phyloP scores from a whole-genome alignment of 2,888 invertebrate species.

The Spilarctia lutea region DNA sequence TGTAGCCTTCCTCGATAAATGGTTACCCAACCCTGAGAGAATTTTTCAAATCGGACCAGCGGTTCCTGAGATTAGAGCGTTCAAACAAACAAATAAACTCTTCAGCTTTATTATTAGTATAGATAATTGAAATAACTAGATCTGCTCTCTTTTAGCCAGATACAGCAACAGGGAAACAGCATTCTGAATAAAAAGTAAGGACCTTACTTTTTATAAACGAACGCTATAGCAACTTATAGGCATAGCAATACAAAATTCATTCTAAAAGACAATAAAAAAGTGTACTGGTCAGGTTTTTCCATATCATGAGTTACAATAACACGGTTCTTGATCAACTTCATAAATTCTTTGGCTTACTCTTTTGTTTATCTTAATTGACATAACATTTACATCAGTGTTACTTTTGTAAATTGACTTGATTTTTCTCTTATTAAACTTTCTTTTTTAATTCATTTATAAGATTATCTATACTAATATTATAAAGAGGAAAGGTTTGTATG shows the following conservation, averaged over 20 bases:
- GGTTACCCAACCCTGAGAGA: too few relatives aligned
- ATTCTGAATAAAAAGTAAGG: not conserved
- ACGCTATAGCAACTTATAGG: too few relatives aligned
- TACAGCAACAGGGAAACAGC: rapidly evolving
- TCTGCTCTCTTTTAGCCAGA: not conserved
- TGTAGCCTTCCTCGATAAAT: too few relatives aligned
- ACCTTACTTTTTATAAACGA: too few relatives aligned
- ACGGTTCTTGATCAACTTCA: not conserved
- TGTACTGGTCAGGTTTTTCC: not conserved
- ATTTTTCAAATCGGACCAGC: too few relatives aligned
- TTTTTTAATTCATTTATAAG: not conserved
- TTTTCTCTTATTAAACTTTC: not conserved
- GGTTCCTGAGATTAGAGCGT: too few relatives aligned
- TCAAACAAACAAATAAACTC: too few relatives aligned
- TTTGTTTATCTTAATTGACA: not conserved
- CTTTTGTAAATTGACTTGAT: not conserved
- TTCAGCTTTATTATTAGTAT: too few relatives aligned
- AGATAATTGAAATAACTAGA: not conserved
- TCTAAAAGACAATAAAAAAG: not conserved
- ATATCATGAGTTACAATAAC: not conserved
- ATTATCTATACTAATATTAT: too few relatives aligned
- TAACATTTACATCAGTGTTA: not conserved
- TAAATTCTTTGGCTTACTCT: not conserved
- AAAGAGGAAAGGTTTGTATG: too few relatives aligned
- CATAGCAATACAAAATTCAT: not conserved